Percentiles rank a stretch among this genome's conserved stretches.
Conservation (phyloP, 2,113 vertebrate species). For the Caloenas nicobarica region DNA sequence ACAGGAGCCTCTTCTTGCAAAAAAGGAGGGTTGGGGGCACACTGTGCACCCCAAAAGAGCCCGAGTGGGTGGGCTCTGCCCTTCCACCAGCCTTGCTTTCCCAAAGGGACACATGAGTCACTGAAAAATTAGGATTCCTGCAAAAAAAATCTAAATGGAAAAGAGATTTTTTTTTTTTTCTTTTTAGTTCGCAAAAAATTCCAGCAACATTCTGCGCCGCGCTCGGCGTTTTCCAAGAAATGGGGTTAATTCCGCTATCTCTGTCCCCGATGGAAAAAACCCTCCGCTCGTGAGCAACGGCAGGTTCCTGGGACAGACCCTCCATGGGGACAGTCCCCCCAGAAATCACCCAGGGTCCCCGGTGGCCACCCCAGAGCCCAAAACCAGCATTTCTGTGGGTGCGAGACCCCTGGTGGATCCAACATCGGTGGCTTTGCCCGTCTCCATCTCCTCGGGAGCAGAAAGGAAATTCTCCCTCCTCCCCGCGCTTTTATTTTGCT, state of each 20-base stretch:
- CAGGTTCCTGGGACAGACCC: neutral
- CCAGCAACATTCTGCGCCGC: accelerated
- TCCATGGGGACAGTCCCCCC: accelerated
- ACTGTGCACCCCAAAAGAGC: neutral
- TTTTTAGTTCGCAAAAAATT: no score
- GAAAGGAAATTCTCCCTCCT: neutral
- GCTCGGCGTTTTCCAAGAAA: neutral
- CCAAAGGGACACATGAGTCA: no score
- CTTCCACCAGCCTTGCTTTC: no score
- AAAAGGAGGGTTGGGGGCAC: accelerated
- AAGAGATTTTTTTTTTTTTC: neutral
- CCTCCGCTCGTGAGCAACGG: accelerated
- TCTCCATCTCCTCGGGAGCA: neutral
- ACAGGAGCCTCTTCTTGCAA: neutral
- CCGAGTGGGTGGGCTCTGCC: no score
- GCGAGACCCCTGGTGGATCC: accelerated
- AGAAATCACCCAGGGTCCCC: neutral
- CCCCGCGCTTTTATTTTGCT: accelerated
- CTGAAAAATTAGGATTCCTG: neutral
- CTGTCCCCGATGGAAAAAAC: accelerated
- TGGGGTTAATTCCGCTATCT: neutral
- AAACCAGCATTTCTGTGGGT: neutral
- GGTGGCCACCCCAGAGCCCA: neutral
- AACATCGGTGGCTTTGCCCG: neutral
- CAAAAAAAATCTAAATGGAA: accelerated